These are phyloP conservation scores for Diorhabda carinulata DNA, from an alignment of 1,140 invertebrate species.

Conservation along the genomic window DNA sequence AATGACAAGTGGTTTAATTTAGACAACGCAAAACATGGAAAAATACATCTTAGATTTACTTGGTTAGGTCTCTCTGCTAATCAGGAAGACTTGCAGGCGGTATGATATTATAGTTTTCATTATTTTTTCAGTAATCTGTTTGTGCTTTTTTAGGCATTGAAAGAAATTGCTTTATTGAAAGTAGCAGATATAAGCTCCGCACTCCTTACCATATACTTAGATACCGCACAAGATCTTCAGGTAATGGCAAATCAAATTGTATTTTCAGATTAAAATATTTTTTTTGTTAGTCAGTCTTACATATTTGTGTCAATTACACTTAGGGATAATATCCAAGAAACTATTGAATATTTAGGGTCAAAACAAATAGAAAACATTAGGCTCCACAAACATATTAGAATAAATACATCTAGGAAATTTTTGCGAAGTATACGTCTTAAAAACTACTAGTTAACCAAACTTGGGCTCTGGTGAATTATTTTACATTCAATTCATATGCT, in stretches of 20 bases:
- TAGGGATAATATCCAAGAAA: too few relatives aligned
- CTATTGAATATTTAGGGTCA: too few relatives aligned
- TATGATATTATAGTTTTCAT: constrained; percentile 14
- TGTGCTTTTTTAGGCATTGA: constrained; percentile 48
- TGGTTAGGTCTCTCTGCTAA: constrained; percentile 79
- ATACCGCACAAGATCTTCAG: constrained; percentile 82
- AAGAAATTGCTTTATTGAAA: constrained; percentile 69
- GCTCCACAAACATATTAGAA: too few relatives aligned
- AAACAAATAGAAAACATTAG: too few relatives aligned
- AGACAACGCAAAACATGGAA: constrained; percentile 87
- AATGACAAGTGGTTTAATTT: constrained; percentile 82
- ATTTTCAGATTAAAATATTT: neutral
- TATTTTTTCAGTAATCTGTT: neutral
- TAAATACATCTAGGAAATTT: too few relatives aligned
- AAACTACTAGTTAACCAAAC: too few relatives aligned
- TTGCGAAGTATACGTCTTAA: too few relatives aligned
- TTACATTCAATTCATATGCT: too few relatives aligned
- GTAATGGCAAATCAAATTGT: constrained; percentile 54
- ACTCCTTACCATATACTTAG: constrained; percentile 81
- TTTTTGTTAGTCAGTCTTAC: too few relatives aligned
- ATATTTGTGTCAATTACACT: too few relatives aligned
- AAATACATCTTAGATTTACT: constrained; percentile 77
- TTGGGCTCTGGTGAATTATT: too few relatives aligned
- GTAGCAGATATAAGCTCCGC: constrained; percentile 70
- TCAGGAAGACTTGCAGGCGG: constrained; percentile 63